Percentiles rank a stretch among this genome's conserved stretches.
Conservation (phyloP, 2,113 vertebrate genomes). For the Platysteira castanea region DNA sequence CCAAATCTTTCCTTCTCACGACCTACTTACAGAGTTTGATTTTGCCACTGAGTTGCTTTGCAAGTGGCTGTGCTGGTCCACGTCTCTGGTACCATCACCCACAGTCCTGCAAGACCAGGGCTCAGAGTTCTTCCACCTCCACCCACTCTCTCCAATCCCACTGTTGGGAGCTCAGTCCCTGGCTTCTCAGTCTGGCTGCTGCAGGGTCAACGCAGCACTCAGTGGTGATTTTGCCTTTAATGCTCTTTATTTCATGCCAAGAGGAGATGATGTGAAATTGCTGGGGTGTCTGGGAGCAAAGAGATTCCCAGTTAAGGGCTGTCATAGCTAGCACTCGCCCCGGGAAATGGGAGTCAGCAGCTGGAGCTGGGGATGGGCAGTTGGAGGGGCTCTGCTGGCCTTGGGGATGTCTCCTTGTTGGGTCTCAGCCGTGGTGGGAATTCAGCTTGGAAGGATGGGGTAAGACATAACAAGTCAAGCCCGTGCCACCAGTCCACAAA, state of each 20-base stretch:
- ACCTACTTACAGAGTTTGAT: background rate
- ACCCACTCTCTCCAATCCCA: background rate
- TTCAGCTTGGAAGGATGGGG: background rate
- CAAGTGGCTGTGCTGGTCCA: background rate
- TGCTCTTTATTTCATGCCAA: background rate
- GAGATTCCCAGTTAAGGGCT: background rate
- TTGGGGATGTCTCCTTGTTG: background rate
- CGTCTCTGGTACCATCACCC: background rate
- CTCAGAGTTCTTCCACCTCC: background rate
- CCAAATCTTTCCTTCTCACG: background rate
- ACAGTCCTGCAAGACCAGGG: background rate
- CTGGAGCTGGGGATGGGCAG: background rate
- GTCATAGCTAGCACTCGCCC: accelerated
- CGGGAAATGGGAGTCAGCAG: background rate
- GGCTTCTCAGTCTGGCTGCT: background rate
- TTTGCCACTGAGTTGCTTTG: background rate
- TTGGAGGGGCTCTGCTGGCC: background rate
- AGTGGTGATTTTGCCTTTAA: background rate
- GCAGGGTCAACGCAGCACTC: background rate
- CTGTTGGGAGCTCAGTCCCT: background rate
- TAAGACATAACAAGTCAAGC: background rate
- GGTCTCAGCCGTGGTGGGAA: background rate
- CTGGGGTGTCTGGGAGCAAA: background rate
- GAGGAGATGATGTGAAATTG: background rate
- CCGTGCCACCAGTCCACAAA: background rate